A percentile compares a stretch with the other conserved stretches of the same genome.
Conservation (phyloP, 2,113 vertebrate species). For the Chaetorhynchus papuensis region DNA sequence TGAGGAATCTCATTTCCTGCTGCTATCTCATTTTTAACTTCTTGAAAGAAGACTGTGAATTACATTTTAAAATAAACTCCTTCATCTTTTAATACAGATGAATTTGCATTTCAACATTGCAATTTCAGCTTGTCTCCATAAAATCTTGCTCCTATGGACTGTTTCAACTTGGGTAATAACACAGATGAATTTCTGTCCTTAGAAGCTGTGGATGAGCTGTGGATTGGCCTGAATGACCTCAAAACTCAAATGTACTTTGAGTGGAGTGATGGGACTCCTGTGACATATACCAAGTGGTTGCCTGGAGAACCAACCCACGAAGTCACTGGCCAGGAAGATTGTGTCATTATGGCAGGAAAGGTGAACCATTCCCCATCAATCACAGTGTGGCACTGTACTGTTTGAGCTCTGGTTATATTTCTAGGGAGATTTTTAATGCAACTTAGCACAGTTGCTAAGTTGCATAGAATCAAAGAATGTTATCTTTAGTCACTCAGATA, state of each 20-base stretch:
- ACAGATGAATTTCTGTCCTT: neutral
- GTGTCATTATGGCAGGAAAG: conserved; percentile 86
- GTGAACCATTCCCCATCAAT: conserved; percentile 45
- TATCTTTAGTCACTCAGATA: neutral
- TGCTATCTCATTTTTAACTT: neutral
- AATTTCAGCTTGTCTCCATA: neutral
- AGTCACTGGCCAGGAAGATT: conserved; percentile 80
- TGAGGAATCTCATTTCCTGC: neutral
- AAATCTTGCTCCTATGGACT: neutral
- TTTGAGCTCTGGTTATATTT: neutral
- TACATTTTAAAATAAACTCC: neutral
- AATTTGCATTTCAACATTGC: neutral
- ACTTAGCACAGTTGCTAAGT: neutral
- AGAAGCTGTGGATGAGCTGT: conserved; percentile 82
- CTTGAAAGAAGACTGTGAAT: neutral
- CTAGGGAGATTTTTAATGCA: neutral
- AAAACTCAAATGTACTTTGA: conserved; percentile 84
- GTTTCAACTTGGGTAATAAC: neutral
- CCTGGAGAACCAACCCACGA: conserved; percentile 83
- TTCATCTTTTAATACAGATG: neutral
- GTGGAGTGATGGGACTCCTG: conserved; percentile 86
- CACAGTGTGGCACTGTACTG: neutral
- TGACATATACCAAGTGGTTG: conserved; percentile 86
- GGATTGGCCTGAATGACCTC: conserved; percentile 90
- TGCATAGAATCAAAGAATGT: neutral